Evolutionary conservation across 2,113 vertebrate species (phyloP).

Genomic region (Sprattus sprattus): DNA sequence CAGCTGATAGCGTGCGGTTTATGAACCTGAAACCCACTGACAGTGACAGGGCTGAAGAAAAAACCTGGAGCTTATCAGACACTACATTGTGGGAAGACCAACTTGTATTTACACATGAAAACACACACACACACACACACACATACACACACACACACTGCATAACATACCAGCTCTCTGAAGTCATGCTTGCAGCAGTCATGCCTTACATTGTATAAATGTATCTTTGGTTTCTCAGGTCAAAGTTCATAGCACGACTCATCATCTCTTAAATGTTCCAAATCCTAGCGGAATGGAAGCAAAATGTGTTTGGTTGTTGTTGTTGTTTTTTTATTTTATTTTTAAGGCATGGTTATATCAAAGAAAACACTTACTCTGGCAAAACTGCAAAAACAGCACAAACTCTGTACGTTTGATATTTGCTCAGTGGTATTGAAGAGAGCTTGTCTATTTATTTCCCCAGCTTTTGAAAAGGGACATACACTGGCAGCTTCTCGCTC

Average conservation of each 20-base stretch:
- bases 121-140: neutral
- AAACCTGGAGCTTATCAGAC: neutral
- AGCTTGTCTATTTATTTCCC: constrained; percentile 66
- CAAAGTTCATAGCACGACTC: constrained; percentile 47
- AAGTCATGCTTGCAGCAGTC: constrained; percentile 40
- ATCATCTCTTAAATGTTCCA: constrained; percentile 34
- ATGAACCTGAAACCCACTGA: constrained; percentile 8
- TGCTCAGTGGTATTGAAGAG: constrained; percentile 55
- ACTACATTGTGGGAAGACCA: neutral
- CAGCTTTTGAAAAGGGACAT: constrained; percentile 29
- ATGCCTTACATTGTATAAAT: constrained; percentile 44
- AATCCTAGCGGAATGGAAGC: neutral
- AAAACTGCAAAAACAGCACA: constrained; percentile 58
- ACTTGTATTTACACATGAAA: neutral
- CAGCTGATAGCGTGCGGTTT: constrained; percentile 26
- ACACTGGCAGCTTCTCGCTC: constrained; percentile 16
- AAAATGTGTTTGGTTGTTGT: neutral
- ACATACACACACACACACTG: neutral
- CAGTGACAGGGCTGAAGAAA: neutral
- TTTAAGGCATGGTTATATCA: constrained; percentile 36
- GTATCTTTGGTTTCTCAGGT: constrained; percentile 68
- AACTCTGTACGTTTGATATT: constrained; percentile 62
- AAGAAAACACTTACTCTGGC: constrained; percentile 39
- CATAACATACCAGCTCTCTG: neutral
- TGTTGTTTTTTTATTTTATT: constrained; percentile 36